phyloP scores from a whole-genome alignment of 2,888 invertebrate species.

The Erebia aethiops region DNA sequence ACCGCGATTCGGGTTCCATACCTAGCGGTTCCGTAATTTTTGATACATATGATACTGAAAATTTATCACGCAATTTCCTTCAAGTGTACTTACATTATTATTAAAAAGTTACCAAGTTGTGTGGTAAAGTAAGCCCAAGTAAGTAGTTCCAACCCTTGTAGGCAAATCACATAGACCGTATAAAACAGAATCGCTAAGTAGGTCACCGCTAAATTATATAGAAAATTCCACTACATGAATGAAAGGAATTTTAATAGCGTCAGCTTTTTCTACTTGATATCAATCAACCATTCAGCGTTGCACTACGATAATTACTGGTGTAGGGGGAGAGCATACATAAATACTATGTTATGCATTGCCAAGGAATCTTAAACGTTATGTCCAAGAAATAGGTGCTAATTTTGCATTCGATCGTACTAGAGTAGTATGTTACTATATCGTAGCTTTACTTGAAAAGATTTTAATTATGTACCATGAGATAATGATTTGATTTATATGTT shows the following conservation, averaged over 20 bases:
- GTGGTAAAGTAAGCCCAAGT: too few relatives aligned
- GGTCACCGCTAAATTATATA: constrained; percentile 22
- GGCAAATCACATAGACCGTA: too few relatives aligned
- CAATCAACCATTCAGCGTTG: constrained; percentile 39
- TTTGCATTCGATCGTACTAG: not conserved
- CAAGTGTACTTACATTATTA: too few relatives aligned
- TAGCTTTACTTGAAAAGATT: not conserved
- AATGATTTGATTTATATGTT: not conserved
- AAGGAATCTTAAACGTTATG: not conserved
- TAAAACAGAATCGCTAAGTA: constrained; percentile 14
- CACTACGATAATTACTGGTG: constrained; percentile 30
- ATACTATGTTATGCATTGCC: not conserved
- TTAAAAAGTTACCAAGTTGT: too few relatives aligned
- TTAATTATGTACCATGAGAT: not conserved
- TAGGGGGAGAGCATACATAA: not conserved
- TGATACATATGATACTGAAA: too few relatives aligned
- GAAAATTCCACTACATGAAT: constrained; percentile 31
- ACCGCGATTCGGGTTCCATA: too few relatives aligned
- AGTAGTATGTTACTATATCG: not conserved
- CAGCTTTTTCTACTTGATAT: constrained; percentile 32
- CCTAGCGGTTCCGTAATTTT: too few relatives aligned
- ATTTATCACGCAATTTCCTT: too few relatives aligned
- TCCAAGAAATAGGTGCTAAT: not conserved
- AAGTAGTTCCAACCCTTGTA: too few relatives aligned
- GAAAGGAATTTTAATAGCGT: constrained; percentile 36